These are phyloP conservation scores for Salpingus planirostris DNA, from an alignment of 2,888 invertebrate species.

Conservation along the genomic window DNA sequence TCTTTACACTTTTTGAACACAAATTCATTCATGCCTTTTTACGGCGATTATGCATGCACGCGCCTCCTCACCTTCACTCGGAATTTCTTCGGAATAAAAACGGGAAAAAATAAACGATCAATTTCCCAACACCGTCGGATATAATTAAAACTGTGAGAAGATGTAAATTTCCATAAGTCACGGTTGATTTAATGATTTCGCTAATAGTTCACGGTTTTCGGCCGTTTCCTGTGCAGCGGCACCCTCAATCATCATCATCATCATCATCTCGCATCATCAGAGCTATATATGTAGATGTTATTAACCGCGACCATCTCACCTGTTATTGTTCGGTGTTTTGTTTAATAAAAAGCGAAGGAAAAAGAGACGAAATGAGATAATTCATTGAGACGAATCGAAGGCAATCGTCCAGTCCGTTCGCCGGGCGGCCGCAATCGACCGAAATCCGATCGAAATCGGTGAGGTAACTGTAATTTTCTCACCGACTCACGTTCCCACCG, in stretches of 20 bases:
- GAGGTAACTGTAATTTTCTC: constrained; percentile 7
- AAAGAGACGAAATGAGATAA: constrained; percentile 23
- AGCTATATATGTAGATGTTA: too few species aligned
- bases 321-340: constrained; percentile 18
- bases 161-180: too few species aligned
- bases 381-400: constrained; percentile 25
- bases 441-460: constrained; percentile 5
- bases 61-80: constrained; percentile 19
- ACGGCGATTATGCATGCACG: constrained; percentile 25
- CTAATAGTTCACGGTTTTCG: too few species aligned
- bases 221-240: constrained; percentile 3
- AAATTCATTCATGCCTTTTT: constrained; percentile 20
- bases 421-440: constrained; percentile 6
- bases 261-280: too few species aligned
- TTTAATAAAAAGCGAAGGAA: constrained; percentile 14
- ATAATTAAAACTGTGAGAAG: too few species aligned
- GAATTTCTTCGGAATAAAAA: constrained; percentile 5
- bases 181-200: constrained; percentile 23
- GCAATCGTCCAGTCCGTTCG: constrained; percentile 10
- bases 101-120: neutral
- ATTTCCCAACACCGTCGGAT: constrained; percentile 8
- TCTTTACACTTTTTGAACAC: constrained; percentile 7
- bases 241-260: too few species aligned
- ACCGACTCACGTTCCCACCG: constrained; percentile 20
- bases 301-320: constrained; percentile 18